Percentiles rank a stretch among this genome's conserved stretches.
Evolutionary conservation across 2,888 invertebrate genomes (phyloP).

Genomic region (Athalia circularis): DNA sequence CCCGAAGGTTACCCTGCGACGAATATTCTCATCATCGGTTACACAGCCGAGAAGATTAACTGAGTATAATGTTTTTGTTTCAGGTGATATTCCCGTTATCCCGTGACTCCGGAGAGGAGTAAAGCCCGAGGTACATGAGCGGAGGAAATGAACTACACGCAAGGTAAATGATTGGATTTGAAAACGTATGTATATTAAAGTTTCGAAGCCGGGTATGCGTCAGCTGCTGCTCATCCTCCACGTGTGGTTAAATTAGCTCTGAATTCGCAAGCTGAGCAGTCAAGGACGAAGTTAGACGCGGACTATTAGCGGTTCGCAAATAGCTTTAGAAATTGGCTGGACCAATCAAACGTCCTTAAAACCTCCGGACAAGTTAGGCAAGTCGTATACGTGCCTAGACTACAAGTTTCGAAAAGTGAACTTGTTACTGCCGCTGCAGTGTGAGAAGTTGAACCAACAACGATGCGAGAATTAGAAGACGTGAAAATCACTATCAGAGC

Average conservation of each 20-base stretch:
- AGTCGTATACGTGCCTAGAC: constrained; percentile 71
- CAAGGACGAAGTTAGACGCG: neutral
- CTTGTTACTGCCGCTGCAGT: neutral
- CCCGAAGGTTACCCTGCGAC: constrained; percentile 32
- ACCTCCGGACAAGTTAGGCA: constrained; percentile 72
- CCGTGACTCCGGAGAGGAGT: constrained; percentile 70
- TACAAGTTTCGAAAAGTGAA: constrained; percentile 58
- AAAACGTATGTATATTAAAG: neutral
- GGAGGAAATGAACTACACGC: constrained; percentile 73
- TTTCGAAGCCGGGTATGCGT: neutral
- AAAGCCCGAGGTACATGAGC: constrained; percentile 70
- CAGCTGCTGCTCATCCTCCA: neutral
- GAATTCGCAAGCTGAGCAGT: neutral
- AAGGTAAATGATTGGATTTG: constrained; percentile 64
- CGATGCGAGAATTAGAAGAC: constrained; percentile 14
- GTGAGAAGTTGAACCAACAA: neutral
- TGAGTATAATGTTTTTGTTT: constrained; percentile 52
- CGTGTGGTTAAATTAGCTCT: neutral
- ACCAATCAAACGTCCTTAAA: constrained; percentile 61
- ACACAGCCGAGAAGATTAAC: neutral
- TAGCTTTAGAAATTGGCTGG: constrained; percentile 28
- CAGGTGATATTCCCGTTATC: constrained; percentile 60
- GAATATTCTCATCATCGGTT: neutral
- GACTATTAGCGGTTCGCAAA: constrained; percentile 23
- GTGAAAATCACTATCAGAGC: constrained; percentile 28